Evolutionary conservation across 2,888 invertebrate genomes (phyloP), one percentile per base, ranked within the genome.

Genomic region (Camponotus fellah): DNA sequence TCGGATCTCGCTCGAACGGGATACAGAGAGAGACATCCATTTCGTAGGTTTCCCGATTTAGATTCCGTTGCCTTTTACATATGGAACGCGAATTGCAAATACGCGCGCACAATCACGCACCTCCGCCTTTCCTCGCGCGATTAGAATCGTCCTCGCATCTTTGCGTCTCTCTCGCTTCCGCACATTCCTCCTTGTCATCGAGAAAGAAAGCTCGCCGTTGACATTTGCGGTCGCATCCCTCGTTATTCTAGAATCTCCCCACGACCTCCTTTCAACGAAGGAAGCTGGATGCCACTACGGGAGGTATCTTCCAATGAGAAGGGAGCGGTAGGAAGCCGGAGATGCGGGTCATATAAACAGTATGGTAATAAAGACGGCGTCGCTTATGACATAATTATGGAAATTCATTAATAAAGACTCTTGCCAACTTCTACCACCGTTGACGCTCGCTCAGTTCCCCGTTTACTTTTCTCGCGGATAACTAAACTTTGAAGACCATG

Each of bases 351-450:
- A 90, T 92, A 91, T 92, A 92, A 93, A 93, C 92, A 91, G 89
- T 90, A 91, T 89, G 89, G 91, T 91, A 92, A 93, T 93, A 90
- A 92, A 92, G 88, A 89, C 88, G 83, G 86, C 89, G 86, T 89
- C 85, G 90, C 88, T 92, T 91, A 91, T 91, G 91, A 91, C 88
- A 92, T 93, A 93, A 93, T 93, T 93, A 93, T 94, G 94, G 91
- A 93, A 94, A 94, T 92, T 92, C 90, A 87, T 93, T 93, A 92
- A 92, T 92, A 91, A 92, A 92, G 91, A 88, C 88, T 86, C 86
- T 64, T 86, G 85, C 90, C 86, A 85, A 91, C 86, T 91, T 91
- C 82, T 87, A 86, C 83, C 86, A 76, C 64, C 17, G 75, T 60
- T 69, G 82, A 84, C 82, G 84, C 81, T 77, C 84, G 83, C 88